Conservation (phyloP, 2,113 vertebrate species). For the Connochaetes taurinus region DNA sequence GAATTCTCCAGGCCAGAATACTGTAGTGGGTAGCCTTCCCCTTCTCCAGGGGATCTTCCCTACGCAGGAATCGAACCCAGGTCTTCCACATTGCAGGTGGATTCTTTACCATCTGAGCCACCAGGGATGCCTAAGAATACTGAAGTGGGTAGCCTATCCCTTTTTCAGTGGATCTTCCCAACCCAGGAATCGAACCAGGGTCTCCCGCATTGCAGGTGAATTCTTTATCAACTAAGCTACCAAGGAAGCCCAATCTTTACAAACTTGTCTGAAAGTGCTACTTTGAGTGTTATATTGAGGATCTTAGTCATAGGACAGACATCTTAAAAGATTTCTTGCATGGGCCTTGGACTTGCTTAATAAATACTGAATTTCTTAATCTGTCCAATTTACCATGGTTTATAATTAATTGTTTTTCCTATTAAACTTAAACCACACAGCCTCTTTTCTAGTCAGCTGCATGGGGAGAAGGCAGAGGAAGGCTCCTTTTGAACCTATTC, state of each 20-base stretch:
- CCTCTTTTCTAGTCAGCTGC: neutral
- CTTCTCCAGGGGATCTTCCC: neutral
- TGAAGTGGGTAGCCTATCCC: neutral
- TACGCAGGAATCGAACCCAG: rapidly evolving
- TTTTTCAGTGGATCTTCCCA: neutral
- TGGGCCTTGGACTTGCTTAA: neutral
- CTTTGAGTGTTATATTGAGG: neutral
- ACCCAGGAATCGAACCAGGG: neutral
- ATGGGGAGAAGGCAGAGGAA: neutral
- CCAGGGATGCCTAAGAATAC: neutral
- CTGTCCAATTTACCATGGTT: neutral
- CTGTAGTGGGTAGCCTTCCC: neutral
- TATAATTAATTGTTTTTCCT: neutral
- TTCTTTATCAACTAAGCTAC: neutral
- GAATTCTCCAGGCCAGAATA: neutral
- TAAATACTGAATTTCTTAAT: slow-evolving; percentile 13
- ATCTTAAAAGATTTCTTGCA: neutral
- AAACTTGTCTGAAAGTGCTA: slow-evolving; percentile 6
- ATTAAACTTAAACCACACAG: neutral
- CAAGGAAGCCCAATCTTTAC: neutral
- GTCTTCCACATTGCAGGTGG: neutral
- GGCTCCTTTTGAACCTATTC: neutral
- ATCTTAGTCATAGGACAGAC: slow-evolving; percentile 11
- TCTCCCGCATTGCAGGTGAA: neutral
- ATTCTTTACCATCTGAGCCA: neutral